Conservation (phyloP, 2,113 vertebrate species). For the Canis aureus region DNA sequence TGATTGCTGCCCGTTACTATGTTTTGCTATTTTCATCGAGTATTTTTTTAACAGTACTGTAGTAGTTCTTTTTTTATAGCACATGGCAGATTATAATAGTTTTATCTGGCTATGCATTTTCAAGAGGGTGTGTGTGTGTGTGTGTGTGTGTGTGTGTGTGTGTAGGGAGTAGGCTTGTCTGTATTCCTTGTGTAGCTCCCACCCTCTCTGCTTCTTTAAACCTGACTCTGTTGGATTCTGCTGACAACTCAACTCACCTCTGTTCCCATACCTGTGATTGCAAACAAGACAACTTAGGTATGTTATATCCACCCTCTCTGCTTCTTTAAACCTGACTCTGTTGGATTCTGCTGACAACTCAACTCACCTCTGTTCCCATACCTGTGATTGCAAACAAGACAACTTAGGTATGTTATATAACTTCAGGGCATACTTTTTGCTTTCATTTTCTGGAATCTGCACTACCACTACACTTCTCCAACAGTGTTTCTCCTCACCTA, state of each 20-base stretch:
- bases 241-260: neutral
- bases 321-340: neutral
- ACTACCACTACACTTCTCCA: neutral
- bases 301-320: neutral
- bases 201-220: neutral
- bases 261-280: neutral
- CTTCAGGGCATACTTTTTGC: neutral
- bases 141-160: neutral
- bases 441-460: neutral
- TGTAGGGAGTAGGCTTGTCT: neutral
- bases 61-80: neutral
- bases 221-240: neutral
- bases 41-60: neutral
- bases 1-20: neutral
- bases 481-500: neutral
- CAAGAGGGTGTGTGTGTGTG: neutral
- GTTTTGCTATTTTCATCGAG: neutral
- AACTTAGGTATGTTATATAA: neutral
- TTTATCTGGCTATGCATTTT: neutral
- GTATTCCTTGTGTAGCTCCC: neutral
- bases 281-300: neutral
- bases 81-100: neutral
- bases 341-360: neutral
- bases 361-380: neutral
- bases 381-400: neutral